Evolutionary conservation across 2,113 vertebrate genomes (phyloP).

Genomic region (Tyto alba): DNA sequence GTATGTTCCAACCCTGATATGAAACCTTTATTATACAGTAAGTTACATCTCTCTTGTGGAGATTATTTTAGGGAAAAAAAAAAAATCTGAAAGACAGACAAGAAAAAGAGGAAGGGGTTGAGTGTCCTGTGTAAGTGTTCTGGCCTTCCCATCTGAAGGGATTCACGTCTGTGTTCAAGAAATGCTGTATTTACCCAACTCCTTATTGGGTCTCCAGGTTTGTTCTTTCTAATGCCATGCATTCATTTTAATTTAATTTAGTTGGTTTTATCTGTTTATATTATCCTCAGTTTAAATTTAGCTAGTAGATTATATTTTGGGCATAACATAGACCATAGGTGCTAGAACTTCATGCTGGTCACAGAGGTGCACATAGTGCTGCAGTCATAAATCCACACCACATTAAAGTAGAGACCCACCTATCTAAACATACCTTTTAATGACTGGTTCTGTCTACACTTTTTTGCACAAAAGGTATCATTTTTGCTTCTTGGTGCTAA

Average conservation of each 20-base stretch:
- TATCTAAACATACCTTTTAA: not conserved
- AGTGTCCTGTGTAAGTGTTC: not conserved
- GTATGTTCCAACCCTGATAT: not conserved
- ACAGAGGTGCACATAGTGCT: not conserved
- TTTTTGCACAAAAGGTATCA: not conserved
- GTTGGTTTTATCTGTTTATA: not conserved
- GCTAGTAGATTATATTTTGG: not conserved
- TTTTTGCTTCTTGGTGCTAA: not conserved
- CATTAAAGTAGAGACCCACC: not conserved
- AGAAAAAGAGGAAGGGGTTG: too few species aligned
- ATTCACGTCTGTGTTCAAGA: not conserved
- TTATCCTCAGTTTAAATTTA: not conserved
- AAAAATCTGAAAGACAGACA: not conserved
- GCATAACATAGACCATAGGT: rapidly evolving
- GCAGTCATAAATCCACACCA: not conserved
- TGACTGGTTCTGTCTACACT: not conserved
- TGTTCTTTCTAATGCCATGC: not conserved
- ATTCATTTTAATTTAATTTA: not conserved
- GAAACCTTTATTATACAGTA: not conserved
- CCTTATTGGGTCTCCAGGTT: not conserved
- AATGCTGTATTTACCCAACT: not conserved
- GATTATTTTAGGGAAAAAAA: not conserved
- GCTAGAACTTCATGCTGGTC: not conserved
- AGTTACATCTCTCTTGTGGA: not conserved
- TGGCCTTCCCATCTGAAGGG: not conserved